These are phyloP conservation scores for Gambusia yucatana DNA, from an alignment of 2,797 vertebrate genomes.

Conservation along the genomic window DNA sequence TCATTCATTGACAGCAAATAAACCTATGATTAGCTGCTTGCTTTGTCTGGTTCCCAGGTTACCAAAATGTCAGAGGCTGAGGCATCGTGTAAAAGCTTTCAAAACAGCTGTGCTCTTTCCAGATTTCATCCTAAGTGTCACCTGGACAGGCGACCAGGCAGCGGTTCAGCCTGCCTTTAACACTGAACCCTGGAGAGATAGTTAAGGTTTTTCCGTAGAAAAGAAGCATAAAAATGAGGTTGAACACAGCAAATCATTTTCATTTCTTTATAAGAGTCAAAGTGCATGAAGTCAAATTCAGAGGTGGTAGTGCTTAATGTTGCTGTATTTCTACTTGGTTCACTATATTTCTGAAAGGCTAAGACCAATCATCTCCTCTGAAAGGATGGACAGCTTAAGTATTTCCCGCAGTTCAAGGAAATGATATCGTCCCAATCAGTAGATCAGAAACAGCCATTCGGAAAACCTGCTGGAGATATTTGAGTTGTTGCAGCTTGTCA, in stretches of 20 bases:
- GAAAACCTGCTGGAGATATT: neutral
- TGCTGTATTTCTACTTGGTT: neutral
- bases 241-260: neutral
- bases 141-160: too few species aligned
- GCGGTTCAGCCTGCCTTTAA: neutral
- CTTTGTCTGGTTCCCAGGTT: neutral
- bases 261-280: neutral
- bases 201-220: neutral
- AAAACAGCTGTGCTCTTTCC: neutral
- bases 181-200: neutral
- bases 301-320: neutral
- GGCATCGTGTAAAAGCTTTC: neutral
- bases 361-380: neutral
- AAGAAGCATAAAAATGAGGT: neutral
- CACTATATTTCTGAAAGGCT: neutral
- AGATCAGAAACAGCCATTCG: neutral
- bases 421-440: neutral
- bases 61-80: neutral
- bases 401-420: slow-evolving; percentile 2
- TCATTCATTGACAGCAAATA: neutral
- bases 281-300: neutral
- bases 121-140: neutral
- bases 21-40: neutral
- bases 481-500: slow-evolving; percentile 21
- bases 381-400: neutral